These are phyloP conservation scores for Cyclargus thomasi DNA, from an alignment of 1,140 invertebrate genomes.

Conservation along the genomic window DNA sequence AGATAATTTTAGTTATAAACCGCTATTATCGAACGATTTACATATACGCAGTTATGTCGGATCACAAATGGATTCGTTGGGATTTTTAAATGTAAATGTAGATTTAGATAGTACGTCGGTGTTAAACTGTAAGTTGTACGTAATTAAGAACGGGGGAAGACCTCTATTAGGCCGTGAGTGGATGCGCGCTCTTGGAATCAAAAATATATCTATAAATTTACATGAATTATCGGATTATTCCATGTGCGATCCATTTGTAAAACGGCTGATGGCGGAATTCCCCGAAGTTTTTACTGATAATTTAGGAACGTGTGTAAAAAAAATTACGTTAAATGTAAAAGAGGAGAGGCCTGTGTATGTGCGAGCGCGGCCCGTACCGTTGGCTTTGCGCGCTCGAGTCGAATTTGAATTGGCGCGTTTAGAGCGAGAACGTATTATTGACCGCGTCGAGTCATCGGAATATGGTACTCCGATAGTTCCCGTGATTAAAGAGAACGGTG, in stretches of 20 bases:
- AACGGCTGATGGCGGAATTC: constrained; percentile 27
- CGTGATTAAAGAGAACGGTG: constrained; percentile 30
- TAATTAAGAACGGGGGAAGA: constrained; percentile 32
- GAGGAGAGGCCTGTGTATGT: constrained; percentile 36
- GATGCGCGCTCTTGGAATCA: constrained; percentile 30
- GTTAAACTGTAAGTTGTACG: constrained; percentile 28
- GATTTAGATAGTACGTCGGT: background rate
- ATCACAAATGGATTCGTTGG: no score
- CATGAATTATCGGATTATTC: constrained; percentile 24
- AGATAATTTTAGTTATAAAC: no score
- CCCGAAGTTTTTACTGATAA: constrained; percentile 34
- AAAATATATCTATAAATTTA: constrained; percentile 25
- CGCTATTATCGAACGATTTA: no score
- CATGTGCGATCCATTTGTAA: constrained; percentile 14
- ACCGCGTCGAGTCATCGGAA: constrained; percentile 33
- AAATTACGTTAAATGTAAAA: constrained; percentile 28
- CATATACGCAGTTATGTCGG: no score
- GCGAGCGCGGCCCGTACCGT: constrained; percentile 40
- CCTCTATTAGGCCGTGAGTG: constrained; percentile 35
- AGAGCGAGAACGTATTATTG: constrained; percentile 36
- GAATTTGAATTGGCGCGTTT: constrained; percentile 53
- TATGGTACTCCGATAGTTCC: constrained; percentile 37
- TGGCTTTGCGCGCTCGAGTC: constrained; percentile 50
- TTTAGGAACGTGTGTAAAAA: constrained; percentile 33
- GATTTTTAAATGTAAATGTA: no score